Base-by-base conservation (phyloP, 2,888 invertebrate species). In the Pardosa pseudoannulata region DNA sequence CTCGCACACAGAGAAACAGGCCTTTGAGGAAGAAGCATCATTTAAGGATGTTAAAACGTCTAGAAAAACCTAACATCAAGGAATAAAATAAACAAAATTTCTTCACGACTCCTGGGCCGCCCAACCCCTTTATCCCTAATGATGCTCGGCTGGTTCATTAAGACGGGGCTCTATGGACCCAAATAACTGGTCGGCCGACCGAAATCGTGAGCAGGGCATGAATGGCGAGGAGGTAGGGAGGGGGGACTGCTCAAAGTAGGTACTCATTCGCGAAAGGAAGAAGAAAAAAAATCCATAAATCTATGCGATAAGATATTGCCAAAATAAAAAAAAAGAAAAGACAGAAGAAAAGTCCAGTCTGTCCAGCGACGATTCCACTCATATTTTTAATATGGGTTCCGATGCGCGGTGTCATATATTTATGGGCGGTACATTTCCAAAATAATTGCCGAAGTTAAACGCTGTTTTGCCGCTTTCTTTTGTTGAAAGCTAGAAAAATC, bases 71-170 rank as follows among this genome's bases (percentile, higher is more conserved):
- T 73, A 65, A 32, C 67, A 80, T 73, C 80, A 73, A 16, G 65
- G 73, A 46, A 36, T 65, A 83, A 83, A 83, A 83, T 76, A 83
- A 83, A 76, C 82, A 76, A 83, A 83, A 76, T 65, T 50, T 71
- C 46, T 83, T 83, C 82, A 83, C 82, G 82, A 83, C 71, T 83
- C 46, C 65, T 50, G 67, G 46, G 41, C 65, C 46, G n/a, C 62
- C 68, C 50, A 50, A 67, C 73, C 68, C 64, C 70, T 71, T 50
- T 46, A 62, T 65, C 50, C 39, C 75, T 83, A 83, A 83, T 83
- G 82, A 83, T 76, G 70, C 39, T 65, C 28, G 64, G 27, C 76
- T 46, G 31, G 76, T 75, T 83, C 82, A 83, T 83, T 83, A 83
- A 65, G 76, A 23, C n/a, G n/a, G 50, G 82, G 65, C 82, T 76